Conservation (phyloP, 2,113 vertebrate genomes). For the Phyllopteryx taeniolatus region DNA sequence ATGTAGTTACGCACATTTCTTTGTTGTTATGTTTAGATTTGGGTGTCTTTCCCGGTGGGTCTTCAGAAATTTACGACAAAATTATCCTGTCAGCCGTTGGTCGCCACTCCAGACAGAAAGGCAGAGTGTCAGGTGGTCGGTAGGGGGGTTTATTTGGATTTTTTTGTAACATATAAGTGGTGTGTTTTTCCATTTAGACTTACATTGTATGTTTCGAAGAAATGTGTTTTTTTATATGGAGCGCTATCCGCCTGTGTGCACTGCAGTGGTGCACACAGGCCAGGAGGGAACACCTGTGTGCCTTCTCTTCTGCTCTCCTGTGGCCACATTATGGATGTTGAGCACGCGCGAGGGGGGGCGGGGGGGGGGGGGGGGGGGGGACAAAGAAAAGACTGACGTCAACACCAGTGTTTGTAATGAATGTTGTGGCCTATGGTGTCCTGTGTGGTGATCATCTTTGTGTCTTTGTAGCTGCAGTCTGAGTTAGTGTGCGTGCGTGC, state of each 20-base stretch:
- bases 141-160: background rate
- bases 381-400: background rate
- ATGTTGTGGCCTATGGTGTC: background rate
- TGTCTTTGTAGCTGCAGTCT: background rate
- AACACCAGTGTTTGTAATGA: background rate
- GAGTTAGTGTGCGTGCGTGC: background rate
- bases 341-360: slow-evolving; percentile 36
- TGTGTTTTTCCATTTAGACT: slow-evolving; percentile 3
- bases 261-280: slow-evolving; percentile 64
- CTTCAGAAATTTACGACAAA: slow-evolving; percentile 54
- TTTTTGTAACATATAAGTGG: background rate
- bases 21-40: background rate
- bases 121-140: slow-evolving; percentile 8
- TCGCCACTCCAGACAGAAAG: slow-evolving; percentile 16
- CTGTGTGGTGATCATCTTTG: background rate
- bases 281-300: slow-evolving; percentile 66
- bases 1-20: background rate
- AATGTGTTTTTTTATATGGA: slow-evolving; percentile 15
- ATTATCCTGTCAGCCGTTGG: slow-evolving; percentile 21
- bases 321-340: slow-evolving; percentile 41
- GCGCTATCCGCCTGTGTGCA: slow-evolving; percentile 46
- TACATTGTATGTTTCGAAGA: slow-evolving; percentile 33
- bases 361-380: background rate
- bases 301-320: slow-evolving; percentile 33
- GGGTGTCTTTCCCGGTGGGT: slow-evolving; percentile 33